Percentiles rank a stretch among this genome's conserved stretches.
Conservation (phyloP, 2,888 invertebrate species). For the Leucozona laternaria region DNA sequence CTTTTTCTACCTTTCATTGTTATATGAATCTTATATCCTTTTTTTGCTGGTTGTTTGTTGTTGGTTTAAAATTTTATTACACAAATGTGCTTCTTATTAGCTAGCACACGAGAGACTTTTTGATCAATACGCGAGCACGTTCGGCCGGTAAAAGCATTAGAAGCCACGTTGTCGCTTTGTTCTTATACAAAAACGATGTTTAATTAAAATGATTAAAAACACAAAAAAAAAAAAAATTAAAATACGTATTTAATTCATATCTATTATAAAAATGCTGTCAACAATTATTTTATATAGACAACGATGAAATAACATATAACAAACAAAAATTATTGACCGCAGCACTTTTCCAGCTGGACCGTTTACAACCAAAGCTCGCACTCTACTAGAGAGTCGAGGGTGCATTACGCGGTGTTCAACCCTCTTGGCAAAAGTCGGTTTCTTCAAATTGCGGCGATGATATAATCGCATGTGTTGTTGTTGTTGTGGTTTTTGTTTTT, state of each 20-base stretch:
- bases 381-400: slow-evolving; percentile 83
- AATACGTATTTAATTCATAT: background rate
- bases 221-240: slow-evolving; percentile 3
- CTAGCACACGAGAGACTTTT: slow-evolving; percentile 34
- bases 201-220: slow-evolving; percentile 20
- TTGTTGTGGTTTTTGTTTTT: slow-evolving; percentile 20
- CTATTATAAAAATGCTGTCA: slow-evolving; percentile 37
- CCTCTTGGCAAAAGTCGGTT: slow-evolving; percentile 66
- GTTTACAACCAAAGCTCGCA: slow-evolving; percentile 83
- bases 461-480: slow-evolving; percentile 63
- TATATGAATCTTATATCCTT: slow-evolving; percentile 67
- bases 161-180: slow-evolving; percentile 52
- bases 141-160: slow-evolving; percentile 61
- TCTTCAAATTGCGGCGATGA: slow-evolving; percentile 62
- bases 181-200: slow-evolving; percentile 51
- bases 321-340: slow-evolving; percentile 72
- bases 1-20: slow-evolving; percentile 63
- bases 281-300: background rate
- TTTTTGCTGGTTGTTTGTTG: slow-evolving; percentile 15
- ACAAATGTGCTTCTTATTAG: slow-evolving; percentile 9
- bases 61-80: slow-evolving; percentile 8
- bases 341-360: slow-evolving; percentile 81
- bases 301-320: slow-evolving; percentile 68
- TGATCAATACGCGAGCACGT: slow-evolving; percentile 65
- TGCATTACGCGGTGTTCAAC: slow-evolving; percentile 78